Evolutionary conservation across 2,888 invertebrate species (phyloP).

Genomic region (Perithous albicinctus): DNA sequence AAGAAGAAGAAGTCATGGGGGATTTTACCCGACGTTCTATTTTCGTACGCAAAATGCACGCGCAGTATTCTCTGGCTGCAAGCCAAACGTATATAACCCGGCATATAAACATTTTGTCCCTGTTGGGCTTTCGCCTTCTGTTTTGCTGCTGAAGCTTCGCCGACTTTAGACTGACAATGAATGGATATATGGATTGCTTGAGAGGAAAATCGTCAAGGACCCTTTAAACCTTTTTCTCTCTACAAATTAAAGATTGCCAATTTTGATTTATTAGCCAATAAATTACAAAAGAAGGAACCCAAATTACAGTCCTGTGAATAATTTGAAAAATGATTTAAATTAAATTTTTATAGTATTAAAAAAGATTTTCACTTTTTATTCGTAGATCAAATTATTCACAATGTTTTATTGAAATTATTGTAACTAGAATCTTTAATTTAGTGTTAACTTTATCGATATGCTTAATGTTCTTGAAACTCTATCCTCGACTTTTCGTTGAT

Average conservation of each 20-base stretch:
- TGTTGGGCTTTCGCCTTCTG: slow-evolving; percentile 72
- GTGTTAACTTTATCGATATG: too few relatives aligned
- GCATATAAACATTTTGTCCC: slow-evolving; percentile 80
- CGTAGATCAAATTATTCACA: neutral
- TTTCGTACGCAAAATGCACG: slow-evolving; percentile 81
- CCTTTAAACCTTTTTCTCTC: neutral
- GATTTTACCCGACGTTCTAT: slow-evolving; percentile 81
- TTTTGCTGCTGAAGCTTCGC: slow-evolving; percentile 8
- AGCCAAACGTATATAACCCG: slow-evolving; percentile 77
- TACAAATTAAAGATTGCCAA: neutral
- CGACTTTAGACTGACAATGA: slow-evolving; percentile 18
- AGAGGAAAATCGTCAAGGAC: neutral
- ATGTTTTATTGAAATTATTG: neutral
- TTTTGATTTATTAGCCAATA: neutral
- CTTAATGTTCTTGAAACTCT: too few relatives aligned
- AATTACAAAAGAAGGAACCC: neutral
- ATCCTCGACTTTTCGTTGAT: too few relatives aligned
- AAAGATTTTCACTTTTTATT: neutral
- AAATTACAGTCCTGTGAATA: neutral
- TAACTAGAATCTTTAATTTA: neutral
- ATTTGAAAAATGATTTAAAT: neutral
- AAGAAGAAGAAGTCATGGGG: slow-evolving; percentile 81
- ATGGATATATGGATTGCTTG: slow-evolving; percentile 18
- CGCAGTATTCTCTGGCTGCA: slow-evolving; percentile 83
- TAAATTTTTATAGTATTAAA: neutral